phyloP scores from a whole-genome alignment of 2,797 vertebrate species.

The Paramormyrops hopkinsi region DNA sequence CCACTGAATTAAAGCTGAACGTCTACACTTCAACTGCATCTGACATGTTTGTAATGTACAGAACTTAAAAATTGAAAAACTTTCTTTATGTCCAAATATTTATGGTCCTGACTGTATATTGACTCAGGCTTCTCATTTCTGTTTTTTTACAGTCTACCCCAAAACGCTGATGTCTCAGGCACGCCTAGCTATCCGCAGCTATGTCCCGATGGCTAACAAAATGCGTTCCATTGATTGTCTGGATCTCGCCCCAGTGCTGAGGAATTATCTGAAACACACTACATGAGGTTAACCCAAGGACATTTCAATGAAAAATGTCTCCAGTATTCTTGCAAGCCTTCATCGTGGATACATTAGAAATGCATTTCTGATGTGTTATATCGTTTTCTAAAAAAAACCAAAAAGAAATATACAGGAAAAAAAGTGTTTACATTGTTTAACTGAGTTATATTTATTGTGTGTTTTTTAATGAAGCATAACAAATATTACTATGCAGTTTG shows the following conservation, averaged over 20 bases:
- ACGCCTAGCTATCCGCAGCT: slow-evolving; percentile 65
- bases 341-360: not conserved
- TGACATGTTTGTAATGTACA: too few species aligned
- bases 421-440: not conserved
- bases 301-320: not conserved
- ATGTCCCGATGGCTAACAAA: slow-evolving; percentile 49
- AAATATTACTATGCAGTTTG: not conserved
- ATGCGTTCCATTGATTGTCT: slow-evolving; percentile 52
- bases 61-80: too few species aligned
- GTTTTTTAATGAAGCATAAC: not conserved
- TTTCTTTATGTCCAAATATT: too few species aligned
- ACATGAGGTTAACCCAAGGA: slow-evolving; percentile 31
- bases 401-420: not conserved
- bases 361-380: not conserved
- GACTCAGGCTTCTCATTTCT: not conserved
- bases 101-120: not conserved
- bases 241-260: slow-evolving; percentile 71
- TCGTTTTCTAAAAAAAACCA: not conserved
- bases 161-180: slow-evolving; percentile 83
- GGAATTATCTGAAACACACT: slow-evolving; percentile 73
- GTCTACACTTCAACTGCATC: too few species aligned
- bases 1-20: too few species aligned
- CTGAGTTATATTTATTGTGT: not conserved
- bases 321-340: not conserved
- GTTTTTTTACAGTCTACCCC: slow-evolving; percentile 64